Percentiles rank a stretch among this genome's conserved stretches.
Conservation (phyloP, 2,797 vertebrate genomes). For the Phrynocephalus vlangalii region DNA sequence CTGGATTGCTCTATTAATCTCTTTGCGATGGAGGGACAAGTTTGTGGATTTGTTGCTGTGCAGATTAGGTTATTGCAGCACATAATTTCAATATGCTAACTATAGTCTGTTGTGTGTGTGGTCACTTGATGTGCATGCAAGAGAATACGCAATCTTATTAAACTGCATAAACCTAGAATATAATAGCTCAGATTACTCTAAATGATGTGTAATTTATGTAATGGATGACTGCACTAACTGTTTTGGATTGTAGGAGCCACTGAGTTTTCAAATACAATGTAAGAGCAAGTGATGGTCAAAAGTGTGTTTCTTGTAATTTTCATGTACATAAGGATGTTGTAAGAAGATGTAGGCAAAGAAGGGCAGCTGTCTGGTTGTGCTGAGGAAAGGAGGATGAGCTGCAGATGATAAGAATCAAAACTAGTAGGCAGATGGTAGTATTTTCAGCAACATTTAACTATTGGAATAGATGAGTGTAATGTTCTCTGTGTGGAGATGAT, state of each 20-base stretch:
- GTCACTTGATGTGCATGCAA: not conserved
- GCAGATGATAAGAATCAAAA: slow-evolving; percentile 1
- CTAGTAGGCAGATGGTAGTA: slow-evolving; percentile 11
- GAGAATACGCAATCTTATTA: not conserved
- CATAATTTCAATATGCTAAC: not conserved
- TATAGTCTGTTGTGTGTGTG: not conserved
- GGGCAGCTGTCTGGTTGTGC: not conserved
- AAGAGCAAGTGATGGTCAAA: no score
- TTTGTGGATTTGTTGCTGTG: not conserved
- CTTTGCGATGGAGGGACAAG: not conserved
- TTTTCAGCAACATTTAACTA: slow-evolving; percentile 1
- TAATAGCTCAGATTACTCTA: not conserved
- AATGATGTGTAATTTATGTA: not conserved
- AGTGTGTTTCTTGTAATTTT: not conserved
- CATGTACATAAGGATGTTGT: not conserved
- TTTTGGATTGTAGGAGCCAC: not conserved
- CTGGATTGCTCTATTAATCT: not conserved
- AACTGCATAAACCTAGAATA: not conserved
- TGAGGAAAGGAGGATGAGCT: not conserved
- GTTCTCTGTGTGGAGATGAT: not conserved
- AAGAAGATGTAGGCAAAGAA: not conserved
- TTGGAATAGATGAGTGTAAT: not conserved
- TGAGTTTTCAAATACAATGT: not conserved
- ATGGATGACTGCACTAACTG: not conserved
- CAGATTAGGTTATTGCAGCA: not conserved